Evolutionary conservation across 2,888 invertebrate species (phyloP).

Genomic region (Sarcophaga variegata): DNA sequence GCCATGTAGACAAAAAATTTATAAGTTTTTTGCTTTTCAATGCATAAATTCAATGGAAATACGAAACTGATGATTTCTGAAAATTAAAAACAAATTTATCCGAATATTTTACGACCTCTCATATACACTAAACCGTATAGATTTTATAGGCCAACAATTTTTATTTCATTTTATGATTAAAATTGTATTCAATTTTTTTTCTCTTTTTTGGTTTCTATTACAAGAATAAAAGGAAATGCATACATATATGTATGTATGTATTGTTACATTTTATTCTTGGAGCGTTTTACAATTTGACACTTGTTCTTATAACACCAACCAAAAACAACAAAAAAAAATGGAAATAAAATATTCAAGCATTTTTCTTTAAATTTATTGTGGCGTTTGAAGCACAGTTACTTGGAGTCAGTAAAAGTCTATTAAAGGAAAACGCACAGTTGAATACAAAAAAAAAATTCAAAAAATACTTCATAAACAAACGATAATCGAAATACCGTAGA

Average conservation of each 20-base stretch:
- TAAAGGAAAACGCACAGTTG: slow-evolving; percentile 35
- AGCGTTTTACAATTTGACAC: slow-evolving; percentile 38
- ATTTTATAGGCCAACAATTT: neutral
- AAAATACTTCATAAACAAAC: slow-evolving; percentile 30
- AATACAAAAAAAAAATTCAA: neutral
- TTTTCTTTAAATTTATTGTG: neutral
- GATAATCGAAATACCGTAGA: neutral
- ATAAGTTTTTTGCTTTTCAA: neutral
- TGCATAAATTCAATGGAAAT: too few relatives aligned
- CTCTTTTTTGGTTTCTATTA: too few relatives aligned
- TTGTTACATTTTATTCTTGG: slow-evolving; percentile 23
- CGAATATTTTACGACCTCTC: slow-evolving; percentile 30
- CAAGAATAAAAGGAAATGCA: neutral
- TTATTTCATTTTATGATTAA: slow-evolving; percentile 23
- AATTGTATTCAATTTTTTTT: slow-evolving; percentile 4
- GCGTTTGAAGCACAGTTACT: slow-evolving; percentile 20
- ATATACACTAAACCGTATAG: neutral
- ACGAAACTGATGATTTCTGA: too few relatives aligned
- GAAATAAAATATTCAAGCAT: neutral
- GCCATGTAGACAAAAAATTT: neutral
- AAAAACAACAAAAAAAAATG: neutral
- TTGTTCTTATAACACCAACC: slow-evolving; percentile 9
- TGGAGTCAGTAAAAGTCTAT: slow-evolving; percentile 38
- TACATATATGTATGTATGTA: neutral
- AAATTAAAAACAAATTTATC: slow-evolving; percentile 5